Base-by-base conservation (phyloP, 2,113 vertebrate species). In the Clarias magur region DNA sequence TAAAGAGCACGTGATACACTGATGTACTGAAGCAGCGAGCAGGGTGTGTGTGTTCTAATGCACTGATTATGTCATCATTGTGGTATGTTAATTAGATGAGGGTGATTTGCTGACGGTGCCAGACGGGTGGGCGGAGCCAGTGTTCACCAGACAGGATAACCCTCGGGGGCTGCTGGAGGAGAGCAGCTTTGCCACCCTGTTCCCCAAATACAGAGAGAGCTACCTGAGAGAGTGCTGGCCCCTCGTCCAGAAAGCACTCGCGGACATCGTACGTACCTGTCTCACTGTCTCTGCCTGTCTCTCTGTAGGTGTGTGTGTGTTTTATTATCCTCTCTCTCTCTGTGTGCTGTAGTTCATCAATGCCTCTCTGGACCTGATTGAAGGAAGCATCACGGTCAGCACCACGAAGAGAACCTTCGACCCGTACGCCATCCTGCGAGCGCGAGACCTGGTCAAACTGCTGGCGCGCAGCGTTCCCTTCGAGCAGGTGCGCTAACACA, bases 161-260 rank as follows among this genome's bases (percentile, higher is more conserved):
- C 97, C 97, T 19, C 96, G 91, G 15, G 97, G 98, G 5, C 92
- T 99, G 25, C 89, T 99, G 94, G 98, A 99, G 86, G 98, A 99
- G 90, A 99, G 98, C 95, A 99, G 97, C 91, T 99, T 99, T 87
- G 98, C 98, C 38, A 99, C 98, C 0, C 94, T 99, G 7, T 99
- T 99, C 84, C 98, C 98, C 0, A 99, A 99, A 75, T 99, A 99
- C 38, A 96, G 98, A 48, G 86, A 87, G 56, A 80, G 48, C 10
- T 75, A 75, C 72, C 72, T 75, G 72, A 75, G 72, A 19, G 97
- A 99, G 88, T 99, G 98, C 91, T 99, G 98, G 98, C 96, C 97
- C 0, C 94, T 99, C 0, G 98, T 99, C 56, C 97, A 98, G 93
- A 98, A 96, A 87, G 96, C 97, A 0, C 92, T 99, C 88, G 93